Evolutionary conservation across 1,140 invertebrate genomes (phyloP).

Genomic region (Neotoxoptera formosana): DNA sequence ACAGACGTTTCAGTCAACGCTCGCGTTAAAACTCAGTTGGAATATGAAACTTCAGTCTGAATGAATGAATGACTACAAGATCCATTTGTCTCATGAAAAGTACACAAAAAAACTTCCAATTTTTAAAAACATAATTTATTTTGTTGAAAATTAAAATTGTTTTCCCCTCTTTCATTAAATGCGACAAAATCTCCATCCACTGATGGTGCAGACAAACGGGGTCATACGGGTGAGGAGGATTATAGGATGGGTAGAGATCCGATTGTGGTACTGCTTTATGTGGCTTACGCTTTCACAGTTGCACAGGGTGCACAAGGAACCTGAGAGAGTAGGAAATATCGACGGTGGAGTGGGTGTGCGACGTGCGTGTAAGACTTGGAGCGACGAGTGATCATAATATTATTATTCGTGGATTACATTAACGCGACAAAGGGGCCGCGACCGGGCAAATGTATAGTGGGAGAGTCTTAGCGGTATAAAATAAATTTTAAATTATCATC

Average conservation of each 20-base stretch:
- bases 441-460: not conserved
- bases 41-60: not conserved
- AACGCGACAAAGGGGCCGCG: not conserved
- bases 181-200: not conserved
- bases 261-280: not conserved
- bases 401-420: slow-evolving; percentile 1
- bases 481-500: not conserved
- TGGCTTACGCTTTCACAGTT: not conserved
- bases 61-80: not conserved
- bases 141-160: not conserved
- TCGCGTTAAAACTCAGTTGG: not conserved
- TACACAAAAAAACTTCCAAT: not conserved
- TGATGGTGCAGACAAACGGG: not conserved
- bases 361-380: not conserved
- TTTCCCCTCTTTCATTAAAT: not conserved
- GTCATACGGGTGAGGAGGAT: not conserved
- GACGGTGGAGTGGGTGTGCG: not conserved
- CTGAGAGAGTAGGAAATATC: not conserved
- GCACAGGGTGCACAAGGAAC: not conserved
- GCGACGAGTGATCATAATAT: not conserved
- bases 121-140: not conserved
- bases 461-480: not conserved
- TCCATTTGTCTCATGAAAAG: not conserved
- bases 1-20: not conserved
- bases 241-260: not conserved